Conservation (phyloP, 2,888 invertebrate species). For the Apoda limacodes region DNA sequence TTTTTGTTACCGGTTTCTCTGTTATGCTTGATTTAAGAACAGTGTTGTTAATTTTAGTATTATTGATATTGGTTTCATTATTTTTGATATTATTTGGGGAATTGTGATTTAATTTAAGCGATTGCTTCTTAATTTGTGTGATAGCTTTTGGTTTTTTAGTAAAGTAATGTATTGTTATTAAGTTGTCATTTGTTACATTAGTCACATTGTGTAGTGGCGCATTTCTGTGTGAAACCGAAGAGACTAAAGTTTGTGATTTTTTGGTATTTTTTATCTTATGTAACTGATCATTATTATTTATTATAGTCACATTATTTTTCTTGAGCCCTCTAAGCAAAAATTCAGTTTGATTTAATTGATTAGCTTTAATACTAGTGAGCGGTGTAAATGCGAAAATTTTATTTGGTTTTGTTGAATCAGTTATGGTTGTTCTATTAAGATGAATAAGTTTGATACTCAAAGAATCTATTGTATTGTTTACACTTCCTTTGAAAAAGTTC, state of each 20-base stretch:
- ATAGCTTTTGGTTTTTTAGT: constrained; percentile 53
- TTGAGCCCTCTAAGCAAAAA: no score
- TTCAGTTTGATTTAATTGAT: background rate
- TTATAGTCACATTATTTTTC: no score
- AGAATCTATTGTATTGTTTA: background rate
- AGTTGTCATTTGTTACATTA: constrained; percentile 52
- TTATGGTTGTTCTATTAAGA: background rate
- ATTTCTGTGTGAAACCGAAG: constrained; percentile 12
- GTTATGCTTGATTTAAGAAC: constrained; percentile 30
- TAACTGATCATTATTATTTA: no score
- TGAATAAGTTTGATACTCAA: background rate
- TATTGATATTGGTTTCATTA: constrained; percentile 22
- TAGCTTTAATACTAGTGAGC: background rate
- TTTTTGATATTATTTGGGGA: constrained; percentile 24
- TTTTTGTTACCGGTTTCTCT: constrained; percentile 36
- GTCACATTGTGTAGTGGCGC: constrained; percentile 39
- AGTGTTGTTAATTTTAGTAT: constrained; percentile 34
- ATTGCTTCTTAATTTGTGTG: constrained; percentile 50
- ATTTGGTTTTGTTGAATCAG: background rate
- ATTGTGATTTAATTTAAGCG: constrained; percentile 23
- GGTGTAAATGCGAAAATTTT: background rate
- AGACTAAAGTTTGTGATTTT: constrained; percentile 21
- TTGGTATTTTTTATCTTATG: constrained; percentile 1
- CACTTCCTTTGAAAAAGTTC: background rate
- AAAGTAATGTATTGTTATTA: constrained; percentile 49